These are phyloP conservation scores for Umimayanthus chanpuru DNA, from an alignment of 92 coral and sea anemone species.

Conservation along the genomic window DNA sequence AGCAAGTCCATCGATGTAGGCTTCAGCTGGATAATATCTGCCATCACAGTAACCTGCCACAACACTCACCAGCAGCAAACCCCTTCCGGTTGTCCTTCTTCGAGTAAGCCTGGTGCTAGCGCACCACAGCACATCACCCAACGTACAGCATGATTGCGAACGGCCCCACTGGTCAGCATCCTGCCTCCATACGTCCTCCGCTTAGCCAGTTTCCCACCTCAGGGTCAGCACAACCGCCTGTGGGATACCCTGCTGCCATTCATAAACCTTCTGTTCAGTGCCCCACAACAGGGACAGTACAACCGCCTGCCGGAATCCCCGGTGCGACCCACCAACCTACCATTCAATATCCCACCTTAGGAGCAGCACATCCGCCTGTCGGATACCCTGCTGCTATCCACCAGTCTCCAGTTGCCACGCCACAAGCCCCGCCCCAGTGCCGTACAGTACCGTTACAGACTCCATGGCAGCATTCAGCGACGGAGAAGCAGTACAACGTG, in stretches of 20 bases:
- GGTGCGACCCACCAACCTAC: neutral
- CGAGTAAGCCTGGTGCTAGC: neutral
- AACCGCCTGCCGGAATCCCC: neutral
- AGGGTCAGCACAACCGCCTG: neutral
- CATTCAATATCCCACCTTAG: neutral
- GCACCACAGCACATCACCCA: neutral
- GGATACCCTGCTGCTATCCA: neutral
- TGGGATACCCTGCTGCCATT: neutral
- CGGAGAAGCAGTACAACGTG: neutral
- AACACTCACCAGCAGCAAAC: neutral
- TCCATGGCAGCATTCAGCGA: neutral
- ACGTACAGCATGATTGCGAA: too few relatives aligned
- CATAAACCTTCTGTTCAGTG: neutral
- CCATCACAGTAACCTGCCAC: neutral
- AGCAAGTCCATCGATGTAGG: neutral
- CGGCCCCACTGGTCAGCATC: neutral
- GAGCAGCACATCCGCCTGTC: neutral
- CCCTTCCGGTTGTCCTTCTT: neutral
- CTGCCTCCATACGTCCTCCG: neutral
- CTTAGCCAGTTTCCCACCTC: neutral
- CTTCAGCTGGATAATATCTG: neutral
- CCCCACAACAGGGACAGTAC: neutral
- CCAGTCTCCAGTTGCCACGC: neutral
- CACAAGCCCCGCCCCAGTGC: neutral
- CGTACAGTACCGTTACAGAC: neutral